phyloP scores from a whole-genome alignment of 2,113 vertebrate genomes.

The rat (Rattus norvegicus) region GRCr8 NC_086039.1:140019001-140019500 shows the following conservation, averaged over 20 bases:
- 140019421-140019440: neutral
- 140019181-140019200: neutral
- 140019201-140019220: neutral
- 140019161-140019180: neutral
- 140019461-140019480: neutral
- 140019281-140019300: neutral
- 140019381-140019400: neutral
- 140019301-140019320: neutral
- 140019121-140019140: neutral
- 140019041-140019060: conserved; percentile 30
- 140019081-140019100: neutral
- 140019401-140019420: neutral
- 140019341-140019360: neutral
- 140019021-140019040: neutral
- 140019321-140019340: neutral
- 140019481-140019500: neutral
- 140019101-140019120: neutral
- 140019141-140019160: neutral
- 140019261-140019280: neutral
- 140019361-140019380: neutral
- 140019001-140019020: neutral
- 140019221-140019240: neutral
- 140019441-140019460: neutral
- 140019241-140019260: neutral
- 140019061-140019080: neutral